Conservation (phyloP, 2,797 vertebrate species). For the Euthynnus affinis region DNA sequence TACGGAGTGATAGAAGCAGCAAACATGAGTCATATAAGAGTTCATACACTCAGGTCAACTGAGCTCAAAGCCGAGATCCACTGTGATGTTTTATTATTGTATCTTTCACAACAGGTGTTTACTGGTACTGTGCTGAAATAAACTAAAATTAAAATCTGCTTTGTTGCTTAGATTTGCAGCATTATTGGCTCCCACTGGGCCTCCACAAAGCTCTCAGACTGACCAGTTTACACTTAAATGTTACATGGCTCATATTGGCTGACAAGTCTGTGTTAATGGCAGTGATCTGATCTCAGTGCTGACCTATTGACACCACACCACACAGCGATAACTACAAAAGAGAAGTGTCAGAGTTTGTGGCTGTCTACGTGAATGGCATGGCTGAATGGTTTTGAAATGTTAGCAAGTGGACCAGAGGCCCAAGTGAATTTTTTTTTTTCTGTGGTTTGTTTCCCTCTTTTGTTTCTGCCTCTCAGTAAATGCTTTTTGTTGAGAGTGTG, state of each 20-base stretch:
- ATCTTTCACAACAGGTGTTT: slow-evolving; percentile 30
- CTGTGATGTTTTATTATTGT: slow-evolving; percentile 35
- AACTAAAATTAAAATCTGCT: slow-evolving; percentile 10
- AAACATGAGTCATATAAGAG: slow-evolving; percentile 23
- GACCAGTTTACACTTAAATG: slow-evolving; percentile 23
- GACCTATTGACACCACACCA: slow-evolving; percentile 61
- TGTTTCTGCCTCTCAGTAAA: slow-evolving; percentile 34
- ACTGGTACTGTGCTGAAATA: slow-evolving; percentile 16
- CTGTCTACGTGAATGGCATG: slow-evolving; percentile 52
- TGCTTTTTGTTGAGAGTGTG: slow-evolving; percentile 36
- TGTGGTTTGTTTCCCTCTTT: slow-evolving; percentile 42
- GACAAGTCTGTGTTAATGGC: slow-evolving; percentile 33
- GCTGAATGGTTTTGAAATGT: slow-evolving; percentile 66
- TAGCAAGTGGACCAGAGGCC: slow-evolving; percentile 59
- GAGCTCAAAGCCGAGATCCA: slow-evolving; percentile 28
- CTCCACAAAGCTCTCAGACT: slow-evolving; percentile 8
- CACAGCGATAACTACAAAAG: slow-evolving; percentile 44
- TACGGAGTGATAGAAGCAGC: background rate
- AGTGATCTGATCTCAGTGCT: slow-evolving; percentile 49
- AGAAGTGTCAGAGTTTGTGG: slow-evolving; percentile 49
- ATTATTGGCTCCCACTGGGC: slow-evolving; percentile 7
- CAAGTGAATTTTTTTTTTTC: slow-evolving; percentile 18
- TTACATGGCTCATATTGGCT: slow-evolving; percentile 14
- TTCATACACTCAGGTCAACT: slow-evolving; percentile 17
- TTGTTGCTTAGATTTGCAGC: slow-evolving; percentile 12